Conservation (phyloP, 2,113 vertebrate species). For the Dasyornis broadbenti region DNA sequence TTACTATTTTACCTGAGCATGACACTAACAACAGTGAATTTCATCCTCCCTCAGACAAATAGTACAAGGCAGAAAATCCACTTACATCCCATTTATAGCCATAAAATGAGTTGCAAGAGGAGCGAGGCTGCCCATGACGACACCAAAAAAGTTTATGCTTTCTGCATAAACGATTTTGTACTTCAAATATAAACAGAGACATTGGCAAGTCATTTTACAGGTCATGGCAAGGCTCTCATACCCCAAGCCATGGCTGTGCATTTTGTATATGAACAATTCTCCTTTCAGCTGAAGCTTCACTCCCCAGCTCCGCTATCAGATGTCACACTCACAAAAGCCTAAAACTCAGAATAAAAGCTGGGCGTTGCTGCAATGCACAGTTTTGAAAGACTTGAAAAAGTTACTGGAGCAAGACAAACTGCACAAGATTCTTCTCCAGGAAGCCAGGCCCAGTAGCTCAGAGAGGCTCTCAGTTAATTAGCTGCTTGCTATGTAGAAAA, state of each 20-base stretch:
- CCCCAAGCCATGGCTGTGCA: fast-evolving
- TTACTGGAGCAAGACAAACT: slow-evolving; percentile 27
- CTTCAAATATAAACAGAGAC: not conserved
- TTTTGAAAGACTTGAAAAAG: slow-evolving; percentile 38
- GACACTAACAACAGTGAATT: not conserved
- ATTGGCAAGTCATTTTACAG: not conserved
- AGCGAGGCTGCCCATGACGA: not conserved
- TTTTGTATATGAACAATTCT: not conserved
- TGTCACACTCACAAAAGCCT: not conserved
- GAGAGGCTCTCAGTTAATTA: slow-evolving; percentile 26
- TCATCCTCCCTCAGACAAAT: not conserved
- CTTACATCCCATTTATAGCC: not conserved
- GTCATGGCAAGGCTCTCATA: not conserved
- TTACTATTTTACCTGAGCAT: not conserved
- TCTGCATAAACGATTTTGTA: not conserved
- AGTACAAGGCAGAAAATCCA: slow-evolving; percentile 6
- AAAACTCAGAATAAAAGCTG: not conserved
- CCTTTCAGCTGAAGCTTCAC: not conserved
- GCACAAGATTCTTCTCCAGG: not conserved
- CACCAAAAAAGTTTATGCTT: not conserved
- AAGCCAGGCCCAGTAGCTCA: not conserved
- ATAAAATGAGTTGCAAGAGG: not conserved
- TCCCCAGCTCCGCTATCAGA: not conserved
- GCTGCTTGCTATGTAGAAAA: not conserved
- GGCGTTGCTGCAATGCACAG: not conserved